phyloP scores from a whole-genome alignment of 2,113 vertebrate species.

The Eira barbara region DNA sequence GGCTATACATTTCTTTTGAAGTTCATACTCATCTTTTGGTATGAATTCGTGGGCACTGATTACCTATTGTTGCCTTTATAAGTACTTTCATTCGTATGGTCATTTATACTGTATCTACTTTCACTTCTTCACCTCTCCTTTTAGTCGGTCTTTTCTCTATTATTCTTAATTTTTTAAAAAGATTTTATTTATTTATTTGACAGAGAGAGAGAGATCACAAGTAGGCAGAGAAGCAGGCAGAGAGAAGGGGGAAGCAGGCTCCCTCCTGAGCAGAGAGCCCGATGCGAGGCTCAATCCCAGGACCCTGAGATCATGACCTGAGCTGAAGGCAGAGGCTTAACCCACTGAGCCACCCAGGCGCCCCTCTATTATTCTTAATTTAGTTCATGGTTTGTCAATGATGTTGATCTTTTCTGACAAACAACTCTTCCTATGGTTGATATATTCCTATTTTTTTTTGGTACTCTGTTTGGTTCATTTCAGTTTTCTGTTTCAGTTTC shows the following conservation, averaged over 20 bases:
- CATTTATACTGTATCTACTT: not conserved
- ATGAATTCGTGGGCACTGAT: not conserved
- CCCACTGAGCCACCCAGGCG: too few species aligned
- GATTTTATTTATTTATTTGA: too few species aligned
- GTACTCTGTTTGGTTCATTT: not conserved
- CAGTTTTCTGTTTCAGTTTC: not conserved
- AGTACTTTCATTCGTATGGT: not conserved
- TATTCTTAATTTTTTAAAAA: not conserved
- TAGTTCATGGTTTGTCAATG: not conserved
- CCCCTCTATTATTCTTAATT: not conserved
- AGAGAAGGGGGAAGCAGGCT: too few species aligned
- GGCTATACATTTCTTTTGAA: too few species aligned
- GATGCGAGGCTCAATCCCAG: too few species aligned
- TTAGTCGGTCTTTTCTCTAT: not conserved
- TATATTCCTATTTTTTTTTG: not conserved
- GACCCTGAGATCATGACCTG: too few species aligned
- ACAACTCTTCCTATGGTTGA: not conserved
- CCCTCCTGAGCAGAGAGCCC: too few species aligned
- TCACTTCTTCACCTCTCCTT: not conserved
- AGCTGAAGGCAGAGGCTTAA: too few species aligned
- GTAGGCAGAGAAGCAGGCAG: too few species aligned
- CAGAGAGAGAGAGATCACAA: too few species aligned
- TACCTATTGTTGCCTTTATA: not conserved
- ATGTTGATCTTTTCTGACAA: not conserved
- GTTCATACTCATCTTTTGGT: not conserved